phyloP scores from a whole-genome alignment of 2,888 invertebrate species.

The Geotrupes spiniger region DNA sequence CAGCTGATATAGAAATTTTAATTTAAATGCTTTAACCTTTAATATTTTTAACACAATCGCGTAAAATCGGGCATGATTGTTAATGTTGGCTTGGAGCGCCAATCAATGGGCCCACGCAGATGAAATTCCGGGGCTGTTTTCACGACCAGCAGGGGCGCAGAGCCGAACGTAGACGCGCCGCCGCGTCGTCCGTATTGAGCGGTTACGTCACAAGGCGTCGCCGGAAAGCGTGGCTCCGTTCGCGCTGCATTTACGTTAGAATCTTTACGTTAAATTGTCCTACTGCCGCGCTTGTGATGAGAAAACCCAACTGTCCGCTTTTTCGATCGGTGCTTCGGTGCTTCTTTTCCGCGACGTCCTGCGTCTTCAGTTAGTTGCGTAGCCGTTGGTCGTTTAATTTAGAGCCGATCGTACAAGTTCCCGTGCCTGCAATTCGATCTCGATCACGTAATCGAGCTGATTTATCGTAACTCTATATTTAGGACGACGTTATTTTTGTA shows the following conservation, averaged over 20 bases:
- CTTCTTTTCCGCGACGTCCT: neutral
- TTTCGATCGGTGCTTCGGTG: neutral
- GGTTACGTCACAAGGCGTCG: slow-evolving; percentile 51
- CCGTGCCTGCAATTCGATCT: slow-evolving; percentile 9
- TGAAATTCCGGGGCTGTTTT: slow-evolving; percentile 7
- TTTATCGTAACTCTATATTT: too few relatives aligned
- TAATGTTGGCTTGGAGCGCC: too few relatives aligned
- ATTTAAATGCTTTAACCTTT: too few relatives aligned
- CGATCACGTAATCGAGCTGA: too few relatives aligned
- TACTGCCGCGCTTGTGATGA: slow-evolving; percentile 3
- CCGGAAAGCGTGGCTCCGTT: slow-evolving; percentile 39
- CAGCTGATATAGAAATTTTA: too few relatives aligned
- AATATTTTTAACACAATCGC: too few relatives aligned
- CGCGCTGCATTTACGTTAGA: slow-evolving; percentile 15
- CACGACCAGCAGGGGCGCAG: slow-evolving; percentile 13
- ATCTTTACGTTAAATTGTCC: slow-evolving; percentile 18
- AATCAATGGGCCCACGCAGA: neutral
- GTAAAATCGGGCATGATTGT: too few relatives aligned
- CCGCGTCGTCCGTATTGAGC: slow-evolving; percentile 50
- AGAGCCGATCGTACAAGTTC: slow-evolving; percentile 6
- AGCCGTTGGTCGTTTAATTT: too few relatives aligned
- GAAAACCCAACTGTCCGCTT: too few relatives aligned
- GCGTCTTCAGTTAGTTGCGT: too few relatives aligned
- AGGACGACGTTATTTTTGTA: too few relatives aligned
- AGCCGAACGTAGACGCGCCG: slow-evolving; percentile 44